Evolutionary conservation across 2,113 vertebrate genomes (phyloP).

Genomic region (Gallinago jamesoni): DNA sequence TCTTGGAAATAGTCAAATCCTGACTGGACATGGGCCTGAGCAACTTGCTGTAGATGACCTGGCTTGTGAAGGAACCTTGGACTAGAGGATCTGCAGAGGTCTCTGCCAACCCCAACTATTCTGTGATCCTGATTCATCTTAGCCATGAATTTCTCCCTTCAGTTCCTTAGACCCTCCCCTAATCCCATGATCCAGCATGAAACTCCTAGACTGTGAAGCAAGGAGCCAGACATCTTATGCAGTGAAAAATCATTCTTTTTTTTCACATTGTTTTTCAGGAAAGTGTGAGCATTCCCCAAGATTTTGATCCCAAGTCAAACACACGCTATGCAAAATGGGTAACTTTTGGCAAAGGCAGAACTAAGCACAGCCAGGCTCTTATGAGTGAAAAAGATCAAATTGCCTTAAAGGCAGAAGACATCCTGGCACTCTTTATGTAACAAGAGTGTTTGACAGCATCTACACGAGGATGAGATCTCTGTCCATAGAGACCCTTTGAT

Average conservation of each 20-base stretch:
- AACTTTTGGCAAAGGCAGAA: neutral
- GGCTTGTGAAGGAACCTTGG: neutral
- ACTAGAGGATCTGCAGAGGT: neutral
- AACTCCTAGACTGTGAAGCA: neutral
- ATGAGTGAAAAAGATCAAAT: neutral
- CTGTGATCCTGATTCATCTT: neutral
- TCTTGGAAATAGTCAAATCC: neutral
- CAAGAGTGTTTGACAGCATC: neutral
- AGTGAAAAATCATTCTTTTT: neutral
- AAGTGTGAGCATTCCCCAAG: neutral
- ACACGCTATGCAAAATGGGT: neutral
- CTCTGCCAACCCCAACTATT: neutral
- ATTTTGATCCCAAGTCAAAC: neutral
- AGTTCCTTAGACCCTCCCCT: neutral
- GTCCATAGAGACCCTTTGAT: neutral
- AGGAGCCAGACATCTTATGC: neutral
- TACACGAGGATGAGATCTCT: neutral
- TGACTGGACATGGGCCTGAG: accelerated
- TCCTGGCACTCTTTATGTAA: neutral
- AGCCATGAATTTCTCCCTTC: neutral
- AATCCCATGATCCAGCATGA: neutral
- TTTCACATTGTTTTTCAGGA: neutral
- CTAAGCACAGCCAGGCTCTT: neutral
- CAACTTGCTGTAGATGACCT: neutral
- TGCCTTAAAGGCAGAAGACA: neutral